Percentiles rank a stretch among this genome's conserved stretches.
These are phyloP conservation scores for Lerema accius DNA, from an alignment of 1,140 invertebrate species.

Conservation along the genomic window DNA sequence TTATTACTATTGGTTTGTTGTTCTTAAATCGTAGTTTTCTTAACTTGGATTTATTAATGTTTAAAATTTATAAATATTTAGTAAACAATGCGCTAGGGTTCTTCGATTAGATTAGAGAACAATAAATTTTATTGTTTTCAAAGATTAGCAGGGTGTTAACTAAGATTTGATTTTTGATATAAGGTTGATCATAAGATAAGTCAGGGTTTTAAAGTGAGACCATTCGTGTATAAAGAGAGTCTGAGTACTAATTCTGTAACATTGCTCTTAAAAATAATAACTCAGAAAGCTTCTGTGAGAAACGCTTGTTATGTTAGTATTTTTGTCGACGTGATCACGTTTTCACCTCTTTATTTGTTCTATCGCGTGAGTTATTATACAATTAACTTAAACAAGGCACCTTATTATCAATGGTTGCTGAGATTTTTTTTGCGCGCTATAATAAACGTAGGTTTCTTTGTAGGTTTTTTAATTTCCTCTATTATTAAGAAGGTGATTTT, in stretches of 20 bases:
- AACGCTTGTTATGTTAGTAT: slow-evolving; percentile 8
- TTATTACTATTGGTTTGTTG: slow-evolving; percentile 27
- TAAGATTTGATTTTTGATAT: too few relatives aligned
- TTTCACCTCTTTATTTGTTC: slow-evolving; percentile 43
- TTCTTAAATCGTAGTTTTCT: neutral
- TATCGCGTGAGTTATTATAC: slow-evolving; percentile 64
- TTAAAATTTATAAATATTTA: too few relatives aligned
- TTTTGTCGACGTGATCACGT: slow-evolving; percentile 30
- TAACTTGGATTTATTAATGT: too few relatives aligned
- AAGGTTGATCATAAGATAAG: too few relatives aligned
- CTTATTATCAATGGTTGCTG: slow-evolving; percentile 55
- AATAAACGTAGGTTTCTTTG: slow-evolving; percentile 58
- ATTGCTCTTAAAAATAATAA: neutral
- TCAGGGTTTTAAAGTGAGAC: too few relatives aligned
- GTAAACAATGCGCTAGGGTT: too few relatives aligned
- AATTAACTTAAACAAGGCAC: slow-evolving; percentile 68
- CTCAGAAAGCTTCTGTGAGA: neutral
- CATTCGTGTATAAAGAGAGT: too few relatives aligned
- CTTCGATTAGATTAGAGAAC: too few relatives aligned
- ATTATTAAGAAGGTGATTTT: too few relatives aligned
- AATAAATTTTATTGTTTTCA: too few relatives aligned
- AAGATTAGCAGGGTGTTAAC: too few relatives aligned
- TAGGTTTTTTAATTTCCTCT: slow-evolving; percentile 50
- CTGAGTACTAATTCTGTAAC: too few relatives aligned
- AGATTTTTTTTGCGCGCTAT: slow-evolving; percentile 58